Percentiles rank a stretch among this genome's conserved stretches.
These are phyloP conservation scores for Odontesthes bonariensis DNA, from an alignment of 2,113 vertebrate species.

Conservation along the genomic window DNA sequence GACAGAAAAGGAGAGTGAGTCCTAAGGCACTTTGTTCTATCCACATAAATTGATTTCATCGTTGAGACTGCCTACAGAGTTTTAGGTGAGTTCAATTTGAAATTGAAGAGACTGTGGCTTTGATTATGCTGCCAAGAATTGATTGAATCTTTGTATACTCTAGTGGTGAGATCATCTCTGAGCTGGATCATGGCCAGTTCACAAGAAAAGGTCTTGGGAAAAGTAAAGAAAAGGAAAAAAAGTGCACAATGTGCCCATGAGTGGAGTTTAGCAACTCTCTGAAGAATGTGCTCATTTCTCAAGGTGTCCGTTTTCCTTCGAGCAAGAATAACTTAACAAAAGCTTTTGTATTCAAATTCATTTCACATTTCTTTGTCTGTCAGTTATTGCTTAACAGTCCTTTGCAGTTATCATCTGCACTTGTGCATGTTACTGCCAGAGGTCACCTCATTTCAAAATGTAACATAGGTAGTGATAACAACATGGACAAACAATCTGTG, in stretches of 20 bases:
- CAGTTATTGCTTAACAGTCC: too few species aligned
- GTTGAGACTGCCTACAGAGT: slow-evolving; percentile 30
- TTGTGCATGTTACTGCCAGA: too few species aligned
- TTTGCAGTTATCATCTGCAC: too few species aligned
- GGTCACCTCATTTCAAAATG: too few species aligned
- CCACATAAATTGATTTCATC: slow-evolving; percentile 52
- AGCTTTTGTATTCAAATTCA: neutral
- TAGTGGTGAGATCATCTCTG: slow-evolving; percentile 21
- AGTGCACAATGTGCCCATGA: neutral
- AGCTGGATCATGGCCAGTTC: neutral
- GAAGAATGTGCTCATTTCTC: neutral
- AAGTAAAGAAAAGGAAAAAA: neutral
- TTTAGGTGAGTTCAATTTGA: slow-evolving; percentile 53
- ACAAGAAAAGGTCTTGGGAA: slow-evolving; percentile 1
- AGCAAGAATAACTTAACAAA: slow-evolving; percentile 1
- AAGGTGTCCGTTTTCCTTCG: slow-evolving; percentile 3
- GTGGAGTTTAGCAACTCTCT: neutral
- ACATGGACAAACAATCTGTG: too few species aligned
- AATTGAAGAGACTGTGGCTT: slow-evolving; percentile 40
- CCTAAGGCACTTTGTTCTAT: slow-evolving; percentile 27
- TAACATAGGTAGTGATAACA: too few species aligned
- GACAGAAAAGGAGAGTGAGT: slow-evolving; percentile 18
- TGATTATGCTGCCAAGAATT: slow-evolving; percentile 26
- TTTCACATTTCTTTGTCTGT: neutral
- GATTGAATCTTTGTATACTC: slow-evolving; percentile 31